Conservation (phyloP, 2,888 invertebrate species). For the Meta bourneti region DNA sequence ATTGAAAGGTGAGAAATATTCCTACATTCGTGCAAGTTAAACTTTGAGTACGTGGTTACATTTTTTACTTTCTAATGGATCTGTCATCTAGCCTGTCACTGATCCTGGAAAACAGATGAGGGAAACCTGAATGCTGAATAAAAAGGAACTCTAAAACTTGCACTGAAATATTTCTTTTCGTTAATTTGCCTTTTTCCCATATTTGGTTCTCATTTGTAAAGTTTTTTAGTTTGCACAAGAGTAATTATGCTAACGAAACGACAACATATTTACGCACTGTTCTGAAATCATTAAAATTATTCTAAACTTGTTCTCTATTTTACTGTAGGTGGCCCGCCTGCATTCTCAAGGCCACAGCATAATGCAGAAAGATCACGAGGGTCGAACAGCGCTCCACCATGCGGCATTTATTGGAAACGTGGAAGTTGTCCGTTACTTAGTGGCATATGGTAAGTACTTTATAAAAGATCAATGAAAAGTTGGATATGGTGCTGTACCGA, state of each 20-base stretch:
- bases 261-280: not conserved
- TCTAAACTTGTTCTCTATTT: no score
- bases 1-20: no score
- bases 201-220: not conserved
- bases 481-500: no score
- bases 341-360: slow-evolving; percentile 91
- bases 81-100: no score
- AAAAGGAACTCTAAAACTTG: not conserved
- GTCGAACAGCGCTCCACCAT: slow-evolving; percentile 94
- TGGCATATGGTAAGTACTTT: slow-evolving; percentile 84
- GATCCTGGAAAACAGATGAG: no score
- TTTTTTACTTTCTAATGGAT: no score
- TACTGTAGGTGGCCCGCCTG: slow-evolving; percentile 80
- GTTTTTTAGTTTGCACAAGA: not conserved
- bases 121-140: no score
- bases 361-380: slow-evolving; percentile 89
- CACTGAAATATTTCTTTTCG: not conserved
- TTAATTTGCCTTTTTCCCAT: not conserved
- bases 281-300: no score
- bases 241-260: not conserved
- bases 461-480: no score
- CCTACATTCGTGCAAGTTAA: no score
- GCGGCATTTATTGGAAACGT: slow-evolving; percentile 93
- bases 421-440: slow-evolving; percentile 91
- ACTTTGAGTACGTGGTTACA: no score